phyloP scores from a whole-genome alignment of 1,140 invertebrate species.

The Solen grandis region DNA sequence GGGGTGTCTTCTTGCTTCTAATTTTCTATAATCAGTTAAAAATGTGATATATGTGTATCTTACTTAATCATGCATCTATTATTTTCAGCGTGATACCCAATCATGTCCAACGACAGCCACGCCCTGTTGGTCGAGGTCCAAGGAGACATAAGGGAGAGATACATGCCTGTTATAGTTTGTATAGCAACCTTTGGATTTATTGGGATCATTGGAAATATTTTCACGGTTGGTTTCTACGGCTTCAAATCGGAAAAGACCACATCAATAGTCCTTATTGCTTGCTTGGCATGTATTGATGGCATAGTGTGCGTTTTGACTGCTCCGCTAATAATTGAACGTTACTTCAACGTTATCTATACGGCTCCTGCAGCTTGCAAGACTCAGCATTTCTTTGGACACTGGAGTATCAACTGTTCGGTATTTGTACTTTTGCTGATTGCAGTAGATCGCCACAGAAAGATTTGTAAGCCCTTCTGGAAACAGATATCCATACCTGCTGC shows the following conservation, averaged over 20 bases:
- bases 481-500: not conserved
- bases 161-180: conserved; percentile 3
- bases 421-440: conserved; percentile 11
- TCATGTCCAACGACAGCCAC: too few species aligned
- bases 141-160: too few species aligned
- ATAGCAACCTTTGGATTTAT: not conserved
- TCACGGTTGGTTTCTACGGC: conserved; percentile 9
- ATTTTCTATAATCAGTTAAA: too few species aligned
- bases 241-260: conserved; percentile 6
- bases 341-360: conserved; percentile 13
- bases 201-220: conserved; percentile 14
- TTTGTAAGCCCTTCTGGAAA: conserved; percentile 21
- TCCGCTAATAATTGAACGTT: conserved; percentile 18
- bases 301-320: conserved; percentile 7
- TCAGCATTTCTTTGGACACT: conserved; percentile 3
- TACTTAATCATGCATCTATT: too few species aligned
- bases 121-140: too few species aligned
- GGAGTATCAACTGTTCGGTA: not conserved
- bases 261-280: conserved; percentile 1
- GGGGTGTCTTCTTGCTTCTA: too few species aligned
- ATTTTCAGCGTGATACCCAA: too few species aligned
- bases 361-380: conserved; percentile 5
- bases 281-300: conserved; percentile 1
- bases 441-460: conserved; percentile 39
- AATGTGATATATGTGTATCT: too few species aligned